Evolutionary conservation across 2,113 vertebrate genomes (phyloP), one percentile per base, ranked within the genome.

Genomic region (Prolemur simus): DNA sequence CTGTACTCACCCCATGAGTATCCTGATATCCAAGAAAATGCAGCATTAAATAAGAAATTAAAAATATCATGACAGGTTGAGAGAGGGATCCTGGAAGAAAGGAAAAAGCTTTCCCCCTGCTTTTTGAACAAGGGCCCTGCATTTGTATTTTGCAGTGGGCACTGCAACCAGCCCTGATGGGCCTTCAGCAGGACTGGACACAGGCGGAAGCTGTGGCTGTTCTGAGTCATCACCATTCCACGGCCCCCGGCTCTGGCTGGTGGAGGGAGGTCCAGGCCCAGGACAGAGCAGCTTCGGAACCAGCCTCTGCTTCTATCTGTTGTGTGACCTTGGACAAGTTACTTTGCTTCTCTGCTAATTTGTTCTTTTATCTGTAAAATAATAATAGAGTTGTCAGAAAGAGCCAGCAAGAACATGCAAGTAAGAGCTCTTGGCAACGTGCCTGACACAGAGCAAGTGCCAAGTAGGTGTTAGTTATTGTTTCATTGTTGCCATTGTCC

Each of bases 201-300:
- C 42, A 13, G 47, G 23, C 0, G 6, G 32, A 60, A 34, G 13
- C 60, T 6, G 0, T 21, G 47, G 12, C 25, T 77, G 37, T 17
- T 49, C 69, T 27, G 23, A 37, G 15, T 25, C 15, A 23, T 64
- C 13, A 20, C 34, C 10, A 5, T 20, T 13, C 1, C 5, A 0
- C 2, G 3, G 25, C 52, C 52, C 27, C 18, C 60, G 45, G 0
- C 27, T 15, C 23, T 11, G 69, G 23, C 88, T 14, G 13, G 32
- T 14, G 11, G 58, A 20, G 11, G 17, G 39, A 29, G 12, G 42
- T 29, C 20, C 4, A 34, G 47, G 78, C n/a, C 39, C n/a, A 37
- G 39, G 27, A 29, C 42, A 47, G 45, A 39, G 39, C 37, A 66
- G 27, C 39, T 86, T 63, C 0, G 18, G 32, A 9, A 10, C 34